These are phyloP conservation scores for Caenorhabditis latens DNA, from an alignment of 1,140 invertebrate species.

Conservation along the genomic window DNA sequence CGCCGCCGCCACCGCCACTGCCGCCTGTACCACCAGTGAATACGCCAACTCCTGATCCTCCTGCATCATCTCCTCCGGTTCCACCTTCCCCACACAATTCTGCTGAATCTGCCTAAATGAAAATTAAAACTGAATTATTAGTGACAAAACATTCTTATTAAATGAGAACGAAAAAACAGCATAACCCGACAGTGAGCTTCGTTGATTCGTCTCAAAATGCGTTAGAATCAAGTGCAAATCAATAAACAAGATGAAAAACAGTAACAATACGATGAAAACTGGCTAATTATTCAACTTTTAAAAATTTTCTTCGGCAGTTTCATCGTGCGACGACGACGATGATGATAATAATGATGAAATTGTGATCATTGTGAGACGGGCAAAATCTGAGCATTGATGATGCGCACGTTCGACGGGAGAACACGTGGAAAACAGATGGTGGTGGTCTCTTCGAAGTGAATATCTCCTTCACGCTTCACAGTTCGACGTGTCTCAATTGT, in stretches of 20 bases:
- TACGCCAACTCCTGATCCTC: slow-evolving; percentile 8
- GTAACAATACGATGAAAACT: slow-evolving; percentile 14
- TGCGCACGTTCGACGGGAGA: background rate
- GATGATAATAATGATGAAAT: no score
- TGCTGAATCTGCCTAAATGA: slow-evolving; percentile 3
- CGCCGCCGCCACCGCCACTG: background rate
- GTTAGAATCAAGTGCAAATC: background rate
- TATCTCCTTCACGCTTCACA: slow-evolving; percentile 19
- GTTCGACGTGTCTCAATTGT: slow-evolving; percentile 31
- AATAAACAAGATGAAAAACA: slow-evolving; percentile 16
- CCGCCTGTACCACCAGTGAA: background rate
- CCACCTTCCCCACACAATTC: background rate
- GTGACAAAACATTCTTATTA: slow-evolving; percentile 27
- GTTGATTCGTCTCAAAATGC: background rate
- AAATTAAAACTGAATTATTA: background rate
- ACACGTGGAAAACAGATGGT: slow-evolving; percentile 17
- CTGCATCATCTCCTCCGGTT: background rate
- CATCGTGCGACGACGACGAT: no score
- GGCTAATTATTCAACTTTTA: background rate
- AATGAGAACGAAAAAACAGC: background rate
- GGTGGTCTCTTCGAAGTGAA: slow-evolving; percentile 10
- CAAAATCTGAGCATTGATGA: slow-evolving; percentile 12
- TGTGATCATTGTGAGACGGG: background rate
- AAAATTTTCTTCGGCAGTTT: background rate
- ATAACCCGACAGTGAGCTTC: background rate